These are phyloP conservation scores for Micrasema longulum DNA, from an alignment of 1,140 invertebrate genomes.

Conservation along the genomic window DNA sequence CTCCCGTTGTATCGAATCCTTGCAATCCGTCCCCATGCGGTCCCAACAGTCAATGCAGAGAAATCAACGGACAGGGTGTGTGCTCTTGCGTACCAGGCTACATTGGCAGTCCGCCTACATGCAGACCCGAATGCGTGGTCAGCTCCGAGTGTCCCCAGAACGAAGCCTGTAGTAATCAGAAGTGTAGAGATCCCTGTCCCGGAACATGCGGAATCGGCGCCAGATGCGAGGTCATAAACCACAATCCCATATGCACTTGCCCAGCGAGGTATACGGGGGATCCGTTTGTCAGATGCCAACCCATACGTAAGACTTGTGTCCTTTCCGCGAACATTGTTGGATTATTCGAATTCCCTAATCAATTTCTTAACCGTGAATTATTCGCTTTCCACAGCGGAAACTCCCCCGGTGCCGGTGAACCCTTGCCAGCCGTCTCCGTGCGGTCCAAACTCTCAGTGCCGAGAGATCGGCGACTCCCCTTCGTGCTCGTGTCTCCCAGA, in stretches of 20 bases:
- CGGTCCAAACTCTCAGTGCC: conserved; percentile 79
- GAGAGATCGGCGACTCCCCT: conserved; percentile 72
- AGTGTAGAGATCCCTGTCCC: conserved; percentile 74
- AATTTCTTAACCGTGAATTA: conserved; percentile 65
- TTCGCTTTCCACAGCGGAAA: conserved; percentile 65
- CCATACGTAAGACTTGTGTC: conserved; percentile 64
- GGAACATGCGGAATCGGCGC: conserved; percentile 74
- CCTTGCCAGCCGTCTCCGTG: conserved; percentile 79
- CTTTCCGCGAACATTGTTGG: conserved; percentile 73
- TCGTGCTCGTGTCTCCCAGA: conserved; percentile 77
- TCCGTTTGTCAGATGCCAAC: conserved; percentile 70
- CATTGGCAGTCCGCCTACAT: conserved; percentile 73
- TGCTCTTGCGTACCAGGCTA: conserved; percentile 74
- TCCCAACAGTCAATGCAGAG: conserved; percentile 73
- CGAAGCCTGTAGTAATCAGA: conserved; percentile 73
- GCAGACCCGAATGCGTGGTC: conserved; percentile 73
- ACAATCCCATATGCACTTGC: conserved; percentile 74
- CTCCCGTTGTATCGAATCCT: conserved; percentile 61
- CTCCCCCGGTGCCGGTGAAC: conserved; percentile 66
- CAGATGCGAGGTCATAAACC: conserved; percentile 72
- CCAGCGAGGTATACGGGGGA: conserved; percentile 71
- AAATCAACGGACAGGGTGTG: conserved; percentile 68
- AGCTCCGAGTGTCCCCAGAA: conserved; percentile 74
- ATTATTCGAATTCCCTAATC: conserved; percentile 63
- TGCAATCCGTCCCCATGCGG: conserved; percentile 74